A percentile compares a stretch with the other conserved stretches of the same genome.
These are phyloP conservation scores for Drosophila biarmipes DNA, from an alignment of 1,140 invertebrate genomes.

Conservation along the genomic window DNA sequence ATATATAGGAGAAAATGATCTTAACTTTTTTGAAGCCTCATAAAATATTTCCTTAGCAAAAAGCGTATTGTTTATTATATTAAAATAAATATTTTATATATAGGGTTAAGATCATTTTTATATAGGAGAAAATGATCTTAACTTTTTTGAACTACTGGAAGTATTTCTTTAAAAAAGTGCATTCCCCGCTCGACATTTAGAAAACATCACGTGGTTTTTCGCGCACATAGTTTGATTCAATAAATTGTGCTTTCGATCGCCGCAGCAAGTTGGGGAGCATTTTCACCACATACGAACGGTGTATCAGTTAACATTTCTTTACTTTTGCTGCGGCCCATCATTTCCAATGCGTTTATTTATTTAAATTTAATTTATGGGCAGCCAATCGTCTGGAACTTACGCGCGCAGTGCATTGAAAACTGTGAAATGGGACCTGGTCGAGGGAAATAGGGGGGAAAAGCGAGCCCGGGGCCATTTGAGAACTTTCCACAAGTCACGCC, in stretches of 20 bases:
- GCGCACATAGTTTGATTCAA: conserved; percentile 17
- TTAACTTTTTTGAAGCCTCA: background rate
- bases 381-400: conserved; percentile 27
- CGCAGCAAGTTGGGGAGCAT: background rate
- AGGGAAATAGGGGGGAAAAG: background rate
- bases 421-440: background rate
- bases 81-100: no score
- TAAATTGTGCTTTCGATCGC: conserved; percentile 9
- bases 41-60: background rate
- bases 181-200: background rate
- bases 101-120: no score
- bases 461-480: background rate
- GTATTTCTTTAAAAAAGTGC: no score
- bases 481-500: conserved; percentile 19
- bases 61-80: no score
- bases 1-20: no score
- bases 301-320: conserved; percentile 40
- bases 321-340: conserved; percentile 38
- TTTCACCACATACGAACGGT: conserved; percentile 17
- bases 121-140: no score
- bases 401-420: conserved; percentile 19
- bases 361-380: conserved; percentile 57
- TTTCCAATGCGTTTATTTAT: conserved; percentile 61
- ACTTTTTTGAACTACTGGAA: background rate
- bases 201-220: conserved; percentile 17